A percentile compares a stretch with the other conserved stretches of the same genome.
These are phyloP conservation scores for Neodiprion lecontei DNA, from an alignment of 1,140 invertebrate species.

Conservation along the genomic window DNA sequence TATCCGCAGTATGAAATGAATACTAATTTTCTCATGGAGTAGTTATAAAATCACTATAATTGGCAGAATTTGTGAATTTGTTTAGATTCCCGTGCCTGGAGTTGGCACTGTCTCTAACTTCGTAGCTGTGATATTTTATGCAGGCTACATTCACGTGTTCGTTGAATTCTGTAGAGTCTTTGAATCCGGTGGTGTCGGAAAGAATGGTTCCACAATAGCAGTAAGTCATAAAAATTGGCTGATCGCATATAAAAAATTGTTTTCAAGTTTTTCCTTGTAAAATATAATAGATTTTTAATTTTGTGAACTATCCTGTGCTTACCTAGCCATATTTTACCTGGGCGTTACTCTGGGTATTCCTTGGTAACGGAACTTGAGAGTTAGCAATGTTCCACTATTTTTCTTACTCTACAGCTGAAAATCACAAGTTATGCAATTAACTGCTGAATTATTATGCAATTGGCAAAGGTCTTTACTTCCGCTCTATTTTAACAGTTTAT, in stretches of 20 bases:
- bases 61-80: slow-evolving; percentile 40
- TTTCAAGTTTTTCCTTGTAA: not conserved
- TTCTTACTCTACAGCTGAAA: not conserved
- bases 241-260: not conserved
- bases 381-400: not conserved
- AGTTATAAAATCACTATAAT: slow-evolving; percentile 5
- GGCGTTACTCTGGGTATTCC: not conserved
- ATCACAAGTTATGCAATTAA: not conserved
- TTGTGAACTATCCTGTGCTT: not conserved
- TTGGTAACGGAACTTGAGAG: not conserved
- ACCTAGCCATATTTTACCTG: not conserved
- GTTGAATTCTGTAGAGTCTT: slow-evolving; percentile 72
- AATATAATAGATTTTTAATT: not conserved
- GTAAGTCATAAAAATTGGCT: slow-evolving; percentile 67
- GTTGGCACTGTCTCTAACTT: slow-evolving; percentile 64
- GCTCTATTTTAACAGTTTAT: not conserved
- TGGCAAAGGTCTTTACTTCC: not conserved
- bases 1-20: slow-evolving; percentile 6
- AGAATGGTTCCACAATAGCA: slow-evolving; percentile 92
- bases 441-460: not conserved
- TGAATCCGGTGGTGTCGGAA: slow-evolving; percentile 81
- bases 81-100: slow-evolving; percentile 67
- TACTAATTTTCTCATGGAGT: not conserved
- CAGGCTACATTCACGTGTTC: slow-evolving; percentile 71
- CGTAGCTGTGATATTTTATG: slow-evolving; percentile 67